phyloP scores from a whole-genome alignment of 2,797 vertebrate genomes.

The Lepus oiostolus region DNA sequence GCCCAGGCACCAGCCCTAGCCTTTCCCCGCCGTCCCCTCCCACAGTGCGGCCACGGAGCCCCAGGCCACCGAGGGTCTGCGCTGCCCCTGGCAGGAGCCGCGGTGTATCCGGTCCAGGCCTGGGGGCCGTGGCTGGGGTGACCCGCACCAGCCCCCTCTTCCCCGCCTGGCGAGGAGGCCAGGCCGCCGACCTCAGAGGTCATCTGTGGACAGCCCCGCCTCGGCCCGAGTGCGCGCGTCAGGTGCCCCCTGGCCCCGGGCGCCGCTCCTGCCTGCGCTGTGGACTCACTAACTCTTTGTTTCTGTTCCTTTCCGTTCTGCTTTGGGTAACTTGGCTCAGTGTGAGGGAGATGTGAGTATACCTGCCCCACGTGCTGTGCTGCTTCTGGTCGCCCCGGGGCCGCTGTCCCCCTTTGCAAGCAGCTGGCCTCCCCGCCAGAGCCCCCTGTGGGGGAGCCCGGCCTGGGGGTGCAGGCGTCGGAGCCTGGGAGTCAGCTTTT shows the following conservation, averaged over 20 bases:
- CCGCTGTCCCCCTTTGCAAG: conserved; percentile 72
- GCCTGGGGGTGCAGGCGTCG: not conserved
- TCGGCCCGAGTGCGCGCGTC: no score
- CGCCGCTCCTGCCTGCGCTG: conserved; percentile 40
- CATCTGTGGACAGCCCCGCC: no score
- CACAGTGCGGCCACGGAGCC: not conserved
- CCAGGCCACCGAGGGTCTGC: not conserved
- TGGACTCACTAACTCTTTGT: conserved; percentile 89
- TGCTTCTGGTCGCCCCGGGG: conserved; percentile 80
- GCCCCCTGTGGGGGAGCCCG: not conserved
- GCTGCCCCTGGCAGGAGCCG: not conserved
- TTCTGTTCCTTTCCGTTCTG: conserved; percentile 90
- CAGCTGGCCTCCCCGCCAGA: conserved; percentile 67
- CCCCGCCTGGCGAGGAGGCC: no score
- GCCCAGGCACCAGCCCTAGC: no score
- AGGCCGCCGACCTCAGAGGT: no score
- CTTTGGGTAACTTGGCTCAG: conserved; percentile 93
- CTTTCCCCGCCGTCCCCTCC: not conserved
- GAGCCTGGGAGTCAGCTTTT: conserved; percentile 79
- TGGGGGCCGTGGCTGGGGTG: not conserved
- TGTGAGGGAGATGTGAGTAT: conserved; percentile 99
- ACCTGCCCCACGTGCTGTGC: conserved; percentile 88
- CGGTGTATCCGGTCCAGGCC: not conserved
- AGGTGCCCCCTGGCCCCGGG: no score
- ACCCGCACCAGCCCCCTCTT: no score